Evolutionary conservation across 1,140 invertebrate species (phyloP), one percentile per base, ranked within the genome.

Genomic region (Calephelis nemesis): DNA sequence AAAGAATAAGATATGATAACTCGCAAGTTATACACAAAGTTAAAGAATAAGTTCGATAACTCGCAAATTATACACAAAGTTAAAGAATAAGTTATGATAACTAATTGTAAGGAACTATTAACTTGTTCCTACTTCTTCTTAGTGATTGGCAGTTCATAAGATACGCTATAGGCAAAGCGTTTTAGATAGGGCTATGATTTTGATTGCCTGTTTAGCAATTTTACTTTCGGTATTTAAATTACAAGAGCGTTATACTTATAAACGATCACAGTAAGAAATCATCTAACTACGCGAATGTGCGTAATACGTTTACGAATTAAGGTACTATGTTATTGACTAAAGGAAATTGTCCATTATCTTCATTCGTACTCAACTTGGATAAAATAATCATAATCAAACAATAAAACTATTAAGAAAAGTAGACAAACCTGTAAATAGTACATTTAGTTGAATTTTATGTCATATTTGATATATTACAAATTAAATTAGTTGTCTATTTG

Each of bases 231-330:
- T 63, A 63, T 79, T 77, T 62, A 78, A 73, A 79, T 82, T 74
- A 79, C 76, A 81, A 81, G 77, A 82, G 79, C 72, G 66, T 82
- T 81, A 82, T 83, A 42, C 42, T 66, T 65, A 83, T 80, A 83
- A 83, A 83, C 76, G 84, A 91, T 88, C 86, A 90, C 85, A 90
- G 85, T 88, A 91, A 84, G 80, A 85, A 84, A 84, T 87, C 77
- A 83, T 85, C 81, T 87, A 91, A 74, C 84, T 91, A 89, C 85
- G 85, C 85, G 83, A 87, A 83, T 91, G 88, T 91, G 88, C 87
- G 88, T 76, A 83, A 83, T 80, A 82, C 80, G 74, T 81, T 84
- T 78, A 76, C 67, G 52, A 58, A 58, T 58, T 58, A 81, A 79
- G 78, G 74, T 77, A 75, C 73, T 76, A 75, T 76, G 74, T 73